A percentile compares a stretch with the other conserved stretches of the same genome.
These are phyloP conservation scores for Brachionus koreanus DNA, from an alignment of 1,140 invertebrate species.

Conservation along the genomic window DNA sequence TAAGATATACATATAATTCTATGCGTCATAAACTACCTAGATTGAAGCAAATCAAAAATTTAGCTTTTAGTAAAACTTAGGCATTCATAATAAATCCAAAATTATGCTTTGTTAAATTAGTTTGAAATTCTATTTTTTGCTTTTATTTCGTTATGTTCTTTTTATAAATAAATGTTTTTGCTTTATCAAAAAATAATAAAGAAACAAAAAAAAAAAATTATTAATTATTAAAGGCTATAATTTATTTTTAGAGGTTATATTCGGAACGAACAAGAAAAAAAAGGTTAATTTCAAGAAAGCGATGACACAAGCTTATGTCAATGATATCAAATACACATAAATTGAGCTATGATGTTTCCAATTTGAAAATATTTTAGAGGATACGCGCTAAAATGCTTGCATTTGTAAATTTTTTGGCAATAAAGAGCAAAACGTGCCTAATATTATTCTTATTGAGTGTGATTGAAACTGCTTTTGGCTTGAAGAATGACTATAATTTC, in stretches of 20 bases:
- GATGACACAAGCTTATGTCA: background rate
- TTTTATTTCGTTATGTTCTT: background rate
- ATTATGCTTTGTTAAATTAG: background rate
- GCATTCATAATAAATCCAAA: slow-evolving; percentile 35
- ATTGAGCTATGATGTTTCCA: background rate
- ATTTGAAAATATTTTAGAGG: background rate
- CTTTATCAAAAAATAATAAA: background rate
- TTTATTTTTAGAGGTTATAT: background rate
- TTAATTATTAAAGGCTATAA: background rate
- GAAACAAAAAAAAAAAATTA: background rate
- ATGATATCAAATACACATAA: background rate
- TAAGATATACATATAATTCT: background rate
- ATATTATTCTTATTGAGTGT: background rate
- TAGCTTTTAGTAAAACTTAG: slow-evolving; percentile 24
- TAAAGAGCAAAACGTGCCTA: background rate
- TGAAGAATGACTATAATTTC: background rate
- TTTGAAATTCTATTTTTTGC: background rate
- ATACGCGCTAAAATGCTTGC: background rate
- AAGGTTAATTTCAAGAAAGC: background rate
- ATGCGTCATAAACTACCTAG: slow-evolving; percentile 1
- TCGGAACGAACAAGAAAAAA: background rate
- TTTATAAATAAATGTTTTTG: background rate
- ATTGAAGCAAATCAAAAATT: slow-evolving; percentile 18
- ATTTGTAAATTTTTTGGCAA: background rate
- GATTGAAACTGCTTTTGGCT: background rate